Percentiles rank a stretch among this genome's conserved stretches.
These are phyloP conservation scores for Eupithecia dodoneata DNA, from an alignment of 2,888 invertebrate species.

Conservation along the genomic window DNA sequence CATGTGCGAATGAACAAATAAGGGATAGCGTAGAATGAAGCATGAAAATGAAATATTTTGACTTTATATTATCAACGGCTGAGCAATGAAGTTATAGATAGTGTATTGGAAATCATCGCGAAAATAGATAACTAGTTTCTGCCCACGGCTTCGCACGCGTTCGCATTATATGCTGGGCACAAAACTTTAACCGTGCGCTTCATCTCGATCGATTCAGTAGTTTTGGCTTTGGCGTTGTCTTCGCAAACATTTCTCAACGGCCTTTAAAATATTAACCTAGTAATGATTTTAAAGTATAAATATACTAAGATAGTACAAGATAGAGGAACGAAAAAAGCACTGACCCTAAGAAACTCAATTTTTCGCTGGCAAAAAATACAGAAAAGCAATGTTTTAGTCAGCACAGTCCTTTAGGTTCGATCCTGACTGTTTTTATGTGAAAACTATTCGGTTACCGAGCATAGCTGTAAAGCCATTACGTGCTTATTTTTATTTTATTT, in stretches of 20 bases:
- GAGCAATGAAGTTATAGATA: neutral
- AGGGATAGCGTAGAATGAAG: slow-evolving; percentile 13
- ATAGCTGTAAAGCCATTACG: slow-evolving; percentile 42
- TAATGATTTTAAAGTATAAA: no score
- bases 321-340: neutral
- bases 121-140: no score
- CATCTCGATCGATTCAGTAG: no score
- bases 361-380: neutral
- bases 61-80: neutral
- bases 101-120: no score
- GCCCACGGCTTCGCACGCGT: no score
- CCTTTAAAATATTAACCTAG: no score
- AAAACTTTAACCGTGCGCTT: no score
- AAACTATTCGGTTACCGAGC: slow-evolving; percentile 49
- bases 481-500: slow-evolving; percentile 35
- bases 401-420: neutral
- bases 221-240: no score
- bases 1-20: slow-evolving; percentile 17
- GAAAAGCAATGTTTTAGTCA: slow-evolving; percentile 7
- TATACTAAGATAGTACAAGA: no score
- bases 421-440: slow-evolving; percentile 50
- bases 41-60: neutral
- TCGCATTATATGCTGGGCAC: no score
- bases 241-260: no score
- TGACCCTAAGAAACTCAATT: no score